Base-by-base conservation (phyloP, 2,797 vertebrate species). In the Leptoclinus maculatus region DNA sequence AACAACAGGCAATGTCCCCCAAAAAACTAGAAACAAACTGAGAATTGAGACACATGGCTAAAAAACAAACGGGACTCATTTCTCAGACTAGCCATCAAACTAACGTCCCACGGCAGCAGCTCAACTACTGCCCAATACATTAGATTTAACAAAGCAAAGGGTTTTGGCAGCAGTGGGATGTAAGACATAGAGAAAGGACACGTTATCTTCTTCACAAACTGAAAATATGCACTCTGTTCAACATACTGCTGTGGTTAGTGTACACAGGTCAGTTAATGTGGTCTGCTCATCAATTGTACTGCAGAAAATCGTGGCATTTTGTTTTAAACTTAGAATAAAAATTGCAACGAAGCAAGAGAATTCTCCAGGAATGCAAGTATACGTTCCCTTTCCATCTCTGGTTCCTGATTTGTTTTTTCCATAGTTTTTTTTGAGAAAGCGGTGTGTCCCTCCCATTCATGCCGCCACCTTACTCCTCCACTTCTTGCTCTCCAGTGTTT, bases 401-500 rank as follows among this genome's bases (percentile, higher is more conserved):
- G 54, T 49, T 86, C 8, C 45, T 49, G 21, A 32, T 23, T 23
- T 11, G 4, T 29, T 29, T 29, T 27, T 27, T 27, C 27, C 27
- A 27, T 27, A 27, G 2, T 43, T 16, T 57, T 3, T 25, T 58
- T 25, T 32, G 3, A 49, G 25, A 43, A 49, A 0, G 10, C 56
- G 25, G 47, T 9, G 21, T 19, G 16, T 62, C 60, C 25, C 54
- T 57, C 68, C n/a, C 19, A 54, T 73, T 66, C 54, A 78, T 51
- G 39, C 57, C 7, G 0, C 47, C 32, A 62, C 63, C 34, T 58
- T 69, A 54, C 67, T 76, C 59, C 45, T 71, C 47, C 17, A 43
- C 51, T 45, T 70, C 72, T 75, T 66, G 57, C 79, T 83, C 70
- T 81, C 64, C 77, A 71, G 58, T 27, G 60, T 80, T 82, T 83